A percentile compares a stretch with the other conserved stretches of the same genome.
These are phyloP conservation scores for Columba janthina DNA, from an alignment of 2,113 vertebrate species.

Conservation along the genomic window DNA sequence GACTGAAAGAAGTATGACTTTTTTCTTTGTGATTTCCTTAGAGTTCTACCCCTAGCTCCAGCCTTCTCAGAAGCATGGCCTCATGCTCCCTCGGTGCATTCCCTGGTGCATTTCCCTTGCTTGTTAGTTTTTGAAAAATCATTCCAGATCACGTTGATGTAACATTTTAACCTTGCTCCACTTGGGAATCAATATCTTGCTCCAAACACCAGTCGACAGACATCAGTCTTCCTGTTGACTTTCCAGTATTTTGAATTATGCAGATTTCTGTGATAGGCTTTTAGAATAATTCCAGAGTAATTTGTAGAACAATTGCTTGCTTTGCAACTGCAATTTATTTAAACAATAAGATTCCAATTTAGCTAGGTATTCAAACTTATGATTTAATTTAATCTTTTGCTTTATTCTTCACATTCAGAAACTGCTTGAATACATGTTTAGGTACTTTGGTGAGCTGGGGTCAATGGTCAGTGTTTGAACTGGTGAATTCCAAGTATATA, in stretches of 20 bases:
- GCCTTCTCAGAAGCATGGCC: not conserved
- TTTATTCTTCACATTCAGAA: not conserved
- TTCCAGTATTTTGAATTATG: not conserved
- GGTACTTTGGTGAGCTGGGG: not conserved
- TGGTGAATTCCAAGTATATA: not conserved
- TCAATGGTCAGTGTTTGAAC: not conserved
- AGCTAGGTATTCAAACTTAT: not conserved
- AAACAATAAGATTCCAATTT: not conserved
- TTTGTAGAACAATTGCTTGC: not conserved
- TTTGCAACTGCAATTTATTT: not conserved
- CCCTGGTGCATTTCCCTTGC: slow-evolving; percentile 3
- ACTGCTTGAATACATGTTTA: not conserved
- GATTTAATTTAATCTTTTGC: not conserved
- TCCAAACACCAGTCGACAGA: slow-evolving; percentile 16
- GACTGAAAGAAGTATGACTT: slow-evolving; percentile 1
- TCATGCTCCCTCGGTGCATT: not conserved
- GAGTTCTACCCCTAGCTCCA: not conserved
- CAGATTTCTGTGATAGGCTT: not conserved
- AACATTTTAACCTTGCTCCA: slow-evolving; percentile 41
- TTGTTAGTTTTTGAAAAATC: slow-evolving; percentile 40
- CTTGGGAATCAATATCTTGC: slow-evolving; percentile 23
- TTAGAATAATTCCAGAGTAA: slow-evolving; percentile 1
- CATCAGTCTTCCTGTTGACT: slow-evolving; percentile 34
- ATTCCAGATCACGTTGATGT: not conserved
- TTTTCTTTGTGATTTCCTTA: slow-evolving; percentile 27